Percentiles rank a stretch among this genome's conserved stretches.
phyloP scores from a whole-genome alignment of 2,797 vertebrate genomes.

The Agapornis canus region DNA sequence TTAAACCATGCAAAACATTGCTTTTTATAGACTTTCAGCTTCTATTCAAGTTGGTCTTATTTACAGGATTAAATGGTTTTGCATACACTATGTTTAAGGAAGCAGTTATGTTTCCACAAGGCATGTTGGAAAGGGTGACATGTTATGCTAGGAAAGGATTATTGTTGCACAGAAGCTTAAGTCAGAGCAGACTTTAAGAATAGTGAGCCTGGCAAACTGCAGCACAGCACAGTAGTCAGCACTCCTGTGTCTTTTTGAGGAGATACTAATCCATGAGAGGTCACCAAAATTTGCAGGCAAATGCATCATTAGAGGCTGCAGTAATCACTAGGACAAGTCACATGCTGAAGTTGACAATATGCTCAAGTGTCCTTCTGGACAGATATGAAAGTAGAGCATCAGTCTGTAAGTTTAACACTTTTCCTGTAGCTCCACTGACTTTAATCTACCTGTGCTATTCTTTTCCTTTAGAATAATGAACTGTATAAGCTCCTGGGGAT shows the following conservation, averaged over 20 bases:
- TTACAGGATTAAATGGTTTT: neutral
- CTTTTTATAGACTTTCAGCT: neutral
- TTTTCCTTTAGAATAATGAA: slow-evolving; percentile 36
- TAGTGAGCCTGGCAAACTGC: neutral
- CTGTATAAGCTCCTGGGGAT: slow-evolving; percentile 9
- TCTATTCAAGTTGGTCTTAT: neutral
- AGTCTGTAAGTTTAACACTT: neutral
- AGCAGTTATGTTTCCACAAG: neutral
- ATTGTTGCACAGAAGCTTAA: neutral
- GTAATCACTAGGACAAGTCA: neutral
- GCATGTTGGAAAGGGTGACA: neutral
- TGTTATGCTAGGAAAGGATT: neutral
- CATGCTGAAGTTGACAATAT: neutral
- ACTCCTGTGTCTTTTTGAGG: neutral
- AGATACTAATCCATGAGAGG: neutral
- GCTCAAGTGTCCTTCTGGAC: neutral
- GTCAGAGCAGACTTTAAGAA: neutral
- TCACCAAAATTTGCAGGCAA: neutral
- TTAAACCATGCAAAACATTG: neutral
- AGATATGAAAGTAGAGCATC: neutral
- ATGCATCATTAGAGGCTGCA: neutral
- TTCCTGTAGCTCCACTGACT: neutral
- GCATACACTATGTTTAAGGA: neutral
- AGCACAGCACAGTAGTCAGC: neutral
- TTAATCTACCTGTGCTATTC: slow-evolving; percentile 23